phyloP scores from a whole-genome alignment of 2,113 vertebrate genomes.

The Phaethon lepturus region DNA sequence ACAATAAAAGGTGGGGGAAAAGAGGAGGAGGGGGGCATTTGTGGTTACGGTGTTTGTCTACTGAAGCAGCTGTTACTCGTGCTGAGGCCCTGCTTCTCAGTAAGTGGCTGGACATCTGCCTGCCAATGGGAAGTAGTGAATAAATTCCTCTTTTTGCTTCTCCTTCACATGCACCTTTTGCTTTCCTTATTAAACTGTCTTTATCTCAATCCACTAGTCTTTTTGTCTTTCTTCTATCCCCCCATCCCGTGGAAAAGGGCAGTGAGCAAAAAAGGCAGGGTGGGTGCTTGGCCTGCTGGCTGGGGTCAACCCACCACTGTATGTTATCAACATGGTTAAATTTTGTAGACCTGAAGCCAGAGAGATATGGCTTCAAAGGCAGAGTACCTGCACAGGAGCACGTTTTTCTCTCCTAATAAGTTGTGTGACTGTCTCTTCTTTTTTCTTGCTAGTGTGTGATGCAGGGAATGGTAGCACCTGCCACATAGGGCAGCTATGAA shows the following conservation, averaged over 20 bases:
- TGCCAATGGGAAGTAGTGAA: background rate
- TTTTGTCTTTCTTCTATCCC: background rate
- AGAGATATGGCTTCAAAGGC: background rate
- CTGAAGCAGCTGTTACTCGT: rapidly evolving
- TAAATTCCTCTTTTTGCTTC: background rate
- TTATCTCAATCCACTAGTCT: background rate
- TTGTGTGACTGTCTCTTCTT: background rate
- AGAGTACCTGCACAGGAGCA: background rate
- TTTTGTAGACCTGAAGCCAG: background rate
- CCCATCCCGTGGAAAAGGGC: background rate
- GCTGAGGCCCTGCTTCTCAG: background rate
- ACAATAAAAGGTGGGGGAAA: background rate
- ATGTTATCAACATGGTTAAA: background rate
- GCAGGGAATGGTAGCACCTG: background rate
- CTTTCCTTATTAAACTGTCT: background rate
- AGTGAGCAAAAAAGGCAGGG: background rate
- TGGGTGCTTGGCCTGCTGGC: background rate
- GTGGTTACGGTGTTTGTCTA: rapidly evolving
- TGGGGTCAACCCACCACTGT: background rate
- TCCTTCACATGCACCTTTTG: background rate
- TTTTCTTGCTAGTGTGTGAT: background rate
- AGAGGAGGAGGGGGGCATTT: background rate
- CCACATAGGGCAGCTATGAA: background rate
- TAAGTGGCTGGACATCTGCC: background rate
- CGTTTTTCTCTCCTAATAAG: background rate